A percentile compares a stretch with the other conserved stretches of the same genome.
Conservation (phyloP, 2,797 vertebrate genomes). For the Sebastes iracundus region DNA sequence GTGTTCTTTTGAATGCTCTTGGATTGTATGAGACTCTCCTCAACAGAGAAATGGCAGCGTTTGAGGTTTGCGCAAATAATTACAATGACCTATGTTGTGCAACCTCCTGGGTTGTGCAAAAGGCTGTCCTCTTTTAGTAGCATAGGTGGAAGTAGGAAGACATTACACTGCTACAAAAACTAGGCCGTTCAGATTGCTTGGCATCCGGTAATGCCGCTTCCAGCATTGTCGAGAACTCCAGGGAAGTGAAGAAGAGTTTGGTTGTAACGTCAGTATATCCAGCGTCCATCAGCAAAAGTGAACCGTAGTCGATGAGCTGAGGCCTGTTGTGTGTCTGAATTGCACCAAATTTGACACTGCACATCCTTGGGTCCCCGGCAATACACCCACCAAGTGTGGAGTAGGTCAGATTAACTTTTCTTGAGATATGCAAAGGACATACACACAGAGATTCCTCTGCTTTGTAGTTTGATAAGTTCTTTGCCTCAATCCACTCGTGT, state of each 20-base stretch:
- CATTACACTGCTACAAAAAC: background rate
- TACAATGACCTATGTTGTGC: background rate
- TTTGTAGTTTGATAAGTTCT: background rate
- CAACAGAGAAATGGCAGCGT: background rate
- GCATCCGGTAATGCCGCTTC: too few species aligned
- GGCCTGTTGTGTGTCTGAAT: too few species aligned
- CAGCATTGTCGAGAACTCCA: too few species aligned
- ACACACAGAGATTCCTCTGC: background rate
- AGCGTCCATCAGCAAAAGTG: too few species aligned
- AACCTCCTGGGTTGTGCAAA: background rate
- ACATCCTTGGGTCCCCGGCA: too few species aligned
- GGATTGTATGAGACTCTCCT: background rate
- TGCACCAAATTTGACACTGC: too few species aligned
- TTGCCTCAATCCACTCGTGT: background rate
- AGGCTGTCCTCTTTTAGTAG: background rate
- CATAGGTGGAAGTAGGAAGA: background rate
- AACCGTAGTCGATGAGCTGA: rapidly evolving
- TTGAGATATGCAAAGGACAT: background rate
- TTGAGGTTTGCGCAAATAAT: background rate
- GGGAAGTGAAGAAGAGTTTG: too few species aligned
- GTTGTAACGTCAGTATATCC: too few species aligned
- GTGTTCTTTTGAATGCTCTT: background rate
- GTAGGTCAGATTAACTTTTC: too few species aligned
- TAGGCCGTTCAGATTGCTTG: too few species aligned
- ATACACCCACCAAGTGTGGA: too few species aligned